Evolutionary conservation across 2,113 vertebrate genomes (phyloP), one percentile per base, ranked within the genome.

Genomic region (Microcebus tavaratra): DNA sequence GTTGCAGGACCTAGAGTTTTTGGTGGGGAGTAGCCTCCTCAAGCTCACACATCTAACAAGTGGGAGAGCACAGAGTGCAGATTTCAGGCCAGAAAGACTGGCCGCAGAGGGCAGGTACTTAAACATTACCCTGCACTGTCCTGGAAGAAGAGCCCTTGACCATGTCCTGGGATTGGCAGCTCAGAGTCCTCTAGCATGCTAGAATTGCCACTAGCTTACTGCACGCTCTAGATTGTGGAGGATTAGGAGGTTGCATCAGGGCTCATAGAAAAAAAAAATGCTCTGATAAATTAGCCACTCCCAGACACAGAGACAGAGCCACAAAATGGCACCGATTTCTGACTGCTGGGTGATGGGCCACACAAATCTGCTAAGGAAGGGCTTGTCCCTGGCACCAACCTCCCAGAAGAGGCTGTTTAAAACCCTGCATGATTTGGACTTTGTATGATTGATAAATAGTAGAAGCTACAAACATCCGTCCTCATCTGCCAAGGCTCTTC

Each of bases 161-260:
- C 61, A 31, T 1, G 1, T 9, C 11, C 29, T 5, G 15, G 29
- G 57, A 59, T 10, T n/a, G 27, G 23, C 45, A 65, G 11, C 50
- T 55, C 21, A n/a, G 39, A 21, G 8, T 84, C n/a, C 36, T 79
- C 34, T 27, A 59, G n/a, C 18, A 45, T 12, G 11, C 17, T 59
- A 20, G 39, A 12, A 34, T 6, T 34, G n/a, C 34, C 2, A 4
- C 15, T 34, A 50, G 45, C 50, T 8, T 57, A 21, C n/a, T 79
- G 31, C 8, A 20, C 29, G 17, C 39, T 84, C 57, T 4, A 27
- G 65, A 17, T 53, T 34, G 3, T 9, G 20, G 7, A 87, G 63
- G 31, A 61, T 29, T 73, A 4, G 0, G 29, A 79, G 29, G 31
- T 36, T 45, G 53, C 0, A 0, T 55, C 18, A 27, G 36, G 18